A percentile compares a stretch with the other conserved stretches of the same genome.
phyloP scores from a whole-genome alignment of 2,113 vertebrate genomes.

The Oncorhynchus clarkii region DNA sequence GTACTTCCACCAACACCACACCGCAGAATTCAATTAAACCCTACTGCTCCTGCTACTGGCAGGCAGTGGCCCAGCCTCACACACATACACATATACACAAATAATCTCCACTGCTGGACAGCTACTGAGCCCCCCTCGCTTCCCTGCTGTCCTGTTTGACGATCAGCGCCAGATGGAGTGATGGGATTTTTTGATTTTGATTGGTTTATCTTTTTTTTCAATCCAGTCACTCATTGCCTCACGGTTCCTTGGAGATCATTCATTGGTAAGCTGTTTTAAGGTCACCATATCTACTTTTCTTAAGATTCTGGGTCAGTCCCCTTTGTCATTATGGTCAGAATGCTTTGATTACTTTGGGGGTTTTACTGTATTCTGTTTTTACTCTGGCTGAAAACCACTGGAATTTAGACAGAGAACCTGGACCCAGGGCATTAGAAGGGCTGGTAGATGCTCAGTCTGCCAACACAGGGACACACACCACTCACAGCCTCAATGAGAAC shows the following conservation, averaged over 20 bases:
- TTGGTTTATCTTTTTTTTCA: conserved; percentile 48
- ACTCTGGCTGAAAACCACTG: neutral
- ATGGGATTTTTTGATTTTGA: conserved; percentile 58
- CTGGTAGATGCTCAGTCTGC: neutral
- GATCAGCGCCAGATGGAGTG: conserved; percentile 54
- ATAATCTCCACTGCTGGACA: conserved; percentile 36
- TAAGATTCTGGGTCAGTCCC: conserved; percentile 5
- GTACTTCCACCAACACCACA: neutral
- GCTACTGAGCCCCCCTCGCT: conserved; percentile 26
- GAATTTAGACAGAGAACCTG: neutral
- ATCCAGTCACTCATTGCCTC: conserved; percentile 10
- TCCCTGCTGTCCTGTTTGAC: conserved; percentile 28
- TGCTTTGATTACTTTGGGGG: conserved; percentile 30
- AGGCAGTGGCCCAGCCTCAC: neutral
- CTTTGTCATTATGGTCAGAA: conserved; percentile 16
- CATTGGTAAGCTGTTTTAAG: conserved; percentile 17
- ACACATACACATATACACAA: conserved; percentile 6
- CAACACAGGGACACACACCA: neutral
- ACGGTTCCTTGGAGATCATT: neutral
- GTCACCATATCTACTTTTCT: conserved; percentile 6
- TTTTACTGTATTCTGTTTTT: conserved; percentile 15
- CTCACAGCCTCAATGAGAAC: neutral
- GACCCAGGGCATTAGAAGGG: conserved; percentile 9
- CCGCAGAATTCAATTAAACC: neutral
- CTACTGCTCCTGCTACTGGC: neutral